Conservation (phyloP, 2,888 invertebrate species). For the Lepidocyrtinus sp. region DNA sequence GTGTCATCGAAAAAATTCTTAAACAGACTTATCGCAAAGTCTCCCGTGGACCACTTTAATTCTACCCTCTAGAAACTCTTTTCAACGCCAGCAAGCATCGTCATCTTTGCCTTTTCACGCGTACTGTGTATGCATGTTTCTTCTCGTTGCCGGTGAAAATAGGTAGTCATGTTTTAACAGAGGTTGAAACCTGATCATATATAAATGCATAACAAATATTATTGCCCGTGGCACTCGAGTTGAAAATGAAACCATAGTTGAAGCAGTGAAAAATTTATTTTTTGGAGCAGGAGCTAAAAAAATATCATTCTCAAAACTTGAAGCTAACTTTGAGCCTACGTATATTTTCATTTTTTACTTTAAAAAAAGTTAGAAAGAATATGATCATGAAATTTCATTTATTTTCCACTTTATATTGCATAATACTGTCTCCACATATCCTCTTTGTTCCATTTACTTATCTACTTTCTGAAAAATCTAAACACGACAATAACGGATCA, state of each 20-base stretch:
- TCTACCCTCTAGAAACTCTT: constrained; percentile 31
- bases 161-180: constrained; percentile 6
- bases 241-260: constrained; percentile 12
- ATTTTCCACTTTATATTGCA: neutral
- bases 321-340: too few relatives aligned
- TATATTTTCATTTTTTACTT: too few relatives aligned
- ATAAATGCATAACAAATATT: too few relatives aligned
- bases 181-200: constrained; percentile 4
- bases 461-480: too few relatives aligned
- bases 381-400: constrained; percentile 6
- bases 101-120: neutral
- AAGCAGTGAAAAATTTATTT: neutral
- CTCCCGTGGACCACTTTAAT: constrained; percentile 59
- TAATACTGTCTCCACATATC: neutral
- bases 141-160: constrained; percentile 13
- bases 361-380: neutral
- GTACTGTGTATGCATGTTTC: neutral
- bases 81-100: neutral
- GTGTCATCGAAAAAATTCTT: constrained; percentile 60
- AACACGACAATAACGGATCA: too few relatives aligned
- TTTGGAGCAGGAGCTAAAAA: too few relatives aligned
- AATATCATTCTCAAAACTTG: too few relatives aligned
- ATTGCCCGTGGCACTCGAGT: constrained; percentile 5
- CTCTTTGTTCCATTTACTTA: too few relatives aligned
- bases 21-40: constrained; percentile 57